Base-by-base conservation (phyloP, 2,888 invertebrate species). In the Lasioglossum leucozonium region DNA sequence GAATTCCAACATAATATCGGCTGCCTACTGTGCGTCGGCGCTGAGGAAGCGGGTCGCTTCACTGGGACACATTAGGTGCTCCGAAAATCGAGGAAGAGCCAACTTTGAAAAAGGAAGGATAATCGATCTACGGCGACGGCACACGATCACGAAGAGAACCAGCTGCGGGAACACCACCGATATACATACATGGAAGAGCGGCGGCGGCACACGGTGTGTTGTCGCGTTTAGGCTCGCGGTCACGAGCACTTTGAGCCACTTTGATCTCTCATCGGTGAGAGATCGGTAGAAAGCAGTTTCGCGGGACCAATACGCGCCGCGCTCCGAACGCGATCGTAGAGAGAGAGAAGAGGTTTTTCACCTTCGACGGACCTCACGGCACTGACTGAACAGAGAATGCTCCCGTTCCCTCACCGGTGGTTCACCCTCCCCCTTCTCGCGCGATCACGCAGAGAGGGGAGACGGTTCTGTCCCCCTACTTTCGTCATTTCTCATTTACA, bases 1-100 rank as follows among this genome's bases (percentile, higher is more conserved):
- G 79, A 88, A 90, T 89, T 93, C 92, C 91, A 93, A 90, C 92
- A 92, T 93, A 88, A 86, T 89, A 86, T 84, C 44, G 65, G 72
- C 62, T 79, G 85, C 69, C 77, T 79, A 84, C 67, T 34, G 78
- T 76, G 62, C 79, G 73, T 77, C 72, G 79, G 55, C 75, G 81
- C 72, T 62, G 42, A 55, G 84, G 55, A 71, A 67, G 72, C 69
- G 71, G 44, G 42, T 65, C 74, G 44, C 73, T 69, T 82, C 42
- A 47, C 76, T 55, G 69, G 80, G 78, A 86, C 76, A 83, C 87
- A 81, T 82, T 37, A 79, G 86, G 77, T 62, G 79, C 72, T 79
- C 79, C 82, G 30, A 44, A 47, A 30, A 74, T 16, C 30, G 34
- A 1, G 22, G 10, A 11, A 11, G 37, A 67, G 4, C n/a, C 65